A percentile compares a stretch with the other conserved stretches of the same genome.
These are phyloP conservation scores for Accipiter fasciatus DNA, from an alignment of 2,797 vertebrate genomes.

Conservation along the genomic window DNA sequence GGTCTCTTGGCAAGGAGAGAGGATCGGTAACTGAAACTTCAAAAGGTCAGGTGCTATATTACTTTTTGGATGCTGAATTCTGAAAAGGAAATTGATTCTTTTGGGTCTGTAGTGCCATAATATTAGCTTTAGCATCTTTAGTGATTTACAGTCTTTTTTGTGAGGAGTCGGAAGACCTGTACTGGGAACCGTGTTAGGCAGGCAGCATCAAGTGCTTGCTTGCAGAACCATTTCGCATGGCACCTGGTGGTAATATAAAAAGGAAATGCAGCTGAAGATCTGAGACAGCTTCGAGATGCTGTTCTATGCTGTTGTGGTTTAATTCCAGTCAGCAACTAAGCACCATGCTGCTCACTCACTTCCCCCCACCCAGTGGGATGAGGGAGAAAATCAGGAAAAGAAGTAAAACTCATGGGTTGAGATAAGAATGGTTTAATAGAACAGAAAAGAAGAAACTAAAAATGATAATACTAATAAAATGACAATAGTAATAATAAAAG, in stretches of 20 bases:
- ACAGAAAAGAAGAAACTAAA: no score
- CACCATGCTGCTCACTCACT: no score
- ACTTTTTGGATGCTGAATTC: neutral
- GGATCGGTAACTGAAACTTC: neutral
- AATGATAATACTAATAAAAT: no score
- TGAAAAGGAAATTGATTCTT: neutral
- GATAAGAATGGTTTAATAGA: no score
- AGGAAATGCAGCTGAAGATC: neutral
- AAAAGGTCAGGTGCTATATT: neutral
- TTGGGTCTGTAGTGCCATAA: neutral
- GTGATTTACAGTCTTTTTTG: neutral
- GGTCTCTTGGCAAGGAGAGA: neutral
- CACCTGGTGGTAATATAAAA: neutral
- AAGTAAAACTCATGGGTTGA: no score
- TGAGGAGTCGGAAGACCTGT: neutral
- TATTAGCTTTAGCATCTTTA: neutral
- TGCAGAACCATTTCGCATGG: neutral
- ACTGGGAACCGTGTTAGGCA: neutral
- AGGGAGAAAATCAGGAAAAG: no score
- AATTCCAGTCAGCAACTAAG: no score
- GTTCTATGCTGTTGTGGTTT: neutral
- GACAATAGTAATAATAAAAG: no score
- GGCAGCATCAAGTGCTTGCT: neutral
- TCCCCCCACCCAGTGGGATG: no score
- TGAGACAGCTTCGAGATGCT: neutral